Evolutionary conservation across 2,113 vertebrate species (phyloP).

Genomic region (Cavia porcellus): DNA sequence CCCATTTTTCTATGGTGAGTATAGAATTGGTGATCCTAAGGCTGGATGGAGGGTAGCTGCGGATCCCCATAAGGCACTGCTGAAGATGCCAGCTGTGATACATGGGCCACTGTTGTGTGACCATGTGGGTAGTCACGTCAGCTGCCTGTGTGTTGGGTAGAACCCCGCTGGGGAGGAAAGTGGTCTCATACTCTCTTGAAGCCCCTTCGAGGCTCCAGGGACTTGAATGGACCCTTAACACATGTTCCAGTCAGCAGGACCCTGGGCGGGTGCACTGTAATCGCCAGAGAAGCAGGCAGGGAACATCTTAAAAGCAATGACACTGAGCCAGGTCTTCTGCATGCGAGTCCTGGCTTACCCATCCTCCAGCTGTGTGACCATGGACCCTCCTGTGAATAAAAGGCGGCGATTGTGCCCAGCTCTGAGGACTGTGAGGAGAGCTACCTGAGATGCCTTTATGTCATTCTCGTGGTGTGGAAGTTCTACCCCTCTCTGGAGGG

Average conservation of each 20-base stretch:
- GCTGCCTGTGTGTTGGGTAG: background rate
- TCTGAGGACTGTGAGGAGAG: background rate
- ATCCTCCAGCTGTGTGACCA: background rate
- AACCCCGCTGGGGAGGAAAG: background rate
- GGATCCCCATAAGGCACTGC: background rate
- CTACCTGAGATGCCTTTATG: background rate
- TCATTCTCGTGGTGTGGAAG: background rate
- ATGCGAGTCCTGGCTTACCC: background rate
- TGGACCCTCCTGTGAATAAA: background rate
- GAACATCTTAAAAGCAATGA: background rate
- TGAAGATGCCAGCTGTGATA: background rate
- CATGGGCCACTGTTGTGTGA: background rate
- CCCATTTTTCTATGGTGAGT: conserved; percentile 83
- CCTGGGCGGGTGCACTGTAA: background rate
- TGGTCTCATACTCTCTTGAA: background rate
- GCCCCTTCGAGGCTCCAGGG: background rate
- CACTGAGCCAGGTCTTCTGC: background rate
- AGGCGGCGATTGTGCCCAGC: background rate
- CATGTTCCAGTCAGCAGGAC: background rate
- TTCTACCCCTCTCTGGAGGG: background rate
- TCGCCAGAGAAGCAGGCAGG: background rate
- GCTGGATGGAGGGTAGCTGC: background rate
- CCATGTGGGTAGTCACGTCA: background rate
- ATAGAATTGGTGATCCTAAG: background rate
- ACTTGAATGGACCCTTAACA: background rate